Evolutionary conservation across 2,113 vertebrate genomes (phyloP), one percentile per base, ranked within the genome.

Genomic region (Dryoscopus gambensis): DNA sequence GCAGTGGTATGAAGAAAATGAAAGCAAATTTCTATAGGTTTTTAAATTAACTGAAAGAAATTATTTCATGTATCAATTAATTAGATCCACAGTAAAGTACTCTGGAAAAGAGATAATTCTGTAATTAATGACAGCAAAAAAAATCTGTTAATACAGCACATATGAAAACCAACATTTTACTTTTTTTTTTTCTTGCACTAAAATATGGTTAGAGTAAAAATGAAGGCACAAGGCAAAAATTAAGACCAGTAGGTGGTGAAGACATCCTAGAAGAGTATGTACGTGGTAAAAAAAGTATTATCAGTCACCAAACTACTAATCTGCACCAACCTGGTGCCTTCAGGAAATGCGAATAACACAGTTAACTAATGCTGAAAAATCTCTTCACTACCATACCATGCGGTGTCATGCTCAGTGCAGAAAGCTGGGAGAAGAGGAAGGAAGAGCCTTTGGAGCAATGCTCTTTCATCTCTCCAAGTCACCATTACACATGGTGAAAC

Each of bases 341-440:
- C 50, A 92, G 25, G 22, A 95, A 95, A 64, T 39, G 42, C 18
- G 82, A 77, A 76, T 44, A 55, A 71, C 40, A 20, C 4, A 30
- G 20, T 17, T 53, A 93, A 81, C 11, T 31, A 16, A 33, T 53
- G 11, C 4, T 52, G 24, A 62, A 74, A 87, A 80, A 52, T 6
- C 22, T 59, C 0, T 52, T 69, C 24, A n/a, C 3, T n/a, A 9
- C 30, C 5, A 15, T 4, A 31, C 11, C 16, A 31, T 5, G 23
- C 0, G 0, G 24, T 15, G 30, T 35, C 35, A 4, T 18, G 21
- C 42, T 42, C 22, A 31, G 5, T 9, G 7, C 4, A 50, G 12
- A 57, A 65, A 64, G 3, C 25, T 50, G 42, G 17, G 35, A 31
- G 7, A 57, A 33, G 42, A 42, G 56, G 42, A 1, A 42, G 8